Conservation (phyloP, 2,797 vertebrate species). For the Fistularia tabacaria region DNA sequence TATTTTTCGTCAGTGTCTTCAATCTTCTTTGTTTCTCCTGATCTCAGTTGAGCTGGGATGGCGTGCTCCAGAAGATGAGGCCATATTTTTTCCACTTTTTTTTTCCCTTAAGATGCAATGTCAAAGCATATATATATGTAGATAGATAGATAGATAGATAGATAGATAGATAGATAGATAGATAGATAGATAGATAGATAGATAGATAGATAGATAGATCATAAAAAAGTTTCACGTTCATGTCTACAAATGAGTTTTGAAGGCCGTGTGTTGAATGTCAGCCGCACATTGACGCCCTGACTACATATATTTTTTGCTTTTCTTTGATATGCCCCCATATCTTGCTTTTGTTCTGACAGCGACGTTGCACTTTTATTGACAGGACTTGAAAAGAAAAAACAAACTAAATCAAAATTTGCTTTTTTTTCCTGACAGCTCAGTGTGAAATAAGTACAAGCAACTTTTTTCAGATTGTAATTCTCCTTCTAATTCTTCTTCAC, state of each 20-base stretch:
- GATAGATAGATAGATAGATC: constrained; percentile 21
- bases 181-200: no score
- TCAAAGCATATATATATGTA: constrained; percentile 20
- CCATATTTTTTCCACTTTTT: constrained; percentile 17
- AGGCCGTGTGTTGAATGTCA: constrained; percentile 38
- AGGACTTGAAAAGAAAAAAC: constrained; percentile 55
- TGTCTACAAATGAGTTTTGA: constrained; percentile 57
- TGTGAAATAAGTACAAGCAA: constrained; percentile 4
- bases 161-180: no score
- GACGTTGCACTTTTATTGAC: constrained; percentile 54
- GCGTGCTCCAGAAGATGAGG: constrained; percentile 39
- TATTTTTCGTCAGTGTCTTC: constrained; percentile 33
- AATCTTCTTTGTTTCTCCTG: constrained; percentile 49
- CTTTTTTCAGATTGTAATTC: constrained; percentile 40
- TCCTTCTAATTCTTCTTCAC: constrained; percentile 1
- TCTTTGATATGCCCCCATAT: constrained; percentile 56
- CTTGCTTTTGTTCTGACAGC: constrained; percentile 65
- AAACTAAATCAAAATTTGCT: constrained; percentile 55
- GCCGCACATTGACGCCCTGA: constrained; percentile 49
- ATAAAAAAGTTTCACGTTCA: constrained; percentile 32
- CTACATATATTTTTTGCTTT: constrained; percentile 45
- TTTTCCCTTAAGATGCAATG: constrained; percentile 19
- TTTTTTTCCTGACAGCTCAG: constrained; percentile 38
- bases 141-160: no score
- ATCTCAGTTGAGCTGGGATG: constrained; percentile 42